A percentile compares a stretch with the other conserved stretches of the same genome.
Evolutionary conservation across 1,140 invertebrate species (phyloP).

Genomic region (Drosophila mayri): DNA sequence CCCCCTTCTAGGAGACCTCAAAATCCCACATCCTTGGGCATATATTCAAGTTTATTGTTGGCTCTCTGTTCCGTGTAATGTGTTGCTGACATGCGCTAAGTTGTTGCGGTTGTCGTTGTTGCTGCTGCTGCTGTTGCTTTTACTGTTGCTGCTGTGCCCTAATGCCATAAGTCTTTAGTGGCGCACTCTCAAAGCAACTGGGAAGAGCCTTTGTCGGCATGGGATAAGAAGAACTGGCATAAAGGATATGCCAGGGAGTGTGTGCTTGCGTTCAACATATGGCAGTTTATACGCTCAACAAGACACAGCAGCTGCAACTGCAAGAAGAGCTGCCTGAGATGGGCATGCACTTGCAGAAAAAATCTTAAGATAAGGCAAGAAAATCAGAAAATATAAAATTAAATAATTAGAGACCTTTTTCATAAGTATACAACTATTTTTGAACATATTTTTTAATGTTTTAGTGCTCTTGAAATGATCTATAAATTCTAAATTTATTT

Average conservation of each 20-base stretch:
- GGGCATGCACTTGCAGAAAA: not conserved
- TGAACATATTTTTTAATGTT: no score
- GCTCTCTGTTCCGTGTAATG: slow-evolving; percentile 60
- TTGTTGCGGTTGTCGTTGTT: slow-evolving; percentile 45
- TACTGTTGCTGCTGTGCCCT: slow-evolving; percentile 47
- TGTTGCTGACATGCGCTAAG: slow-evolving; percentile 73
- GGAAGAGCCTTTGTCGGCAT: slow-evolving; percentile 37
- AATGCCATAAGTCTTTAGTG: slow-evolving; percentile 74
- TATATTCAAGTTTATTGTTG: slow-evolving; percentile 25
- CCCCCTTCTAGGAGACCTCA: not conserved
- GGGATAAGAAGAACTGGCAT: slow-evolving; percentile 27
- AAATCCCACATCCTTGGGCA: slow-evolving; percentile 11
- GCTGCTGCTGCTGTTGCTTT: slow-evolving; percentile 14
- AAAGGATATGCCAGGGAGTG: slow-evolving; percentile 27
- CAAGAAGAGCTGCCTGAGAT: slow-evolving; percentile 21
- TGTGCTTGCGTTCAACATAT: slow-evolving; percentile 42
- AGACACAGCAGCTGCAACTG: slow-evolving; percentile 38
- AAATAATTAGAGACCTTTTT: no score
- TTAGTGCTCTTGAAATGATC: not conserved
- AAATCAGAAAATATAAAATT: no score
- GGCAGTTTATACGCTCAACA: slow-evolving; percentile 48
- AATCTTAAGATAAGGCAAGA: no score
- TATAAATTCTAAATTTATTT: not conserved
- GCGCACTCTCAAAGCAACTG: slow-evolving; percentile 46
- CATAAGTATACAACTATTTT: no score